Percentiles rank a stretch among this genome's conserved stretches.
Evolutionary conservation across 1,140 invertebrate species (phyloP).

Genomic region (Vanessa tameamea): DNA sequence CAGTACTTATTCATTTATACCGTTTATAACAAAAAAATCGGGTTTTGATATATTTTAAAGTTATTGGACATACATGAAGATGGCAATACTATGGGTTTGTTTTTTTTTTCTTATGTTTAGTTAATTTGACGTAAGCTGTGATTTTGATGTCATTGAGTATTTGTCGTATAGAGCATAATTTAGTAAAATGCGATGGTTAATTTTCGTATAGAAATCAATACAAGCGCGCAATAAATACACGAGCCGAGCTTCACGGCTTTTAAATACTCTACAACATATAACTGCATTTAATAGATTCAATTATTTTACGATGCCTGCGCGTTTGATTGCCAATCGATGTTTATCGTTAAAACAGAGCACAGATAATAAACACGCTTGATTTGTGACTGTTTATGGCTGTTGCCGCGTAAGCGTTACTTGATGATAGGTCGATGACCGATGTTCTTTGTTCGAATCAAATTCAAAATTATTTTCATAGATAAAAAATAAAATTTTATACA

Average conservation of each 20-base stretch:
- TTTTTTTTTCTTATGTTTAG: too few species aligned
- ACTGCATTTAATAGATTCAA: neutral
- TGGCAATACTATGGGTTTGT: too few species aligned
- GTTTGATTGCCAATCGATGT: constrained; percentile 7
- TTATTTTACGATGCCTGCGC: neutral
- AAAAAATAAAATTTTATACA: neutral
- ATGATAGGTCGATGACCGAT: neutral
- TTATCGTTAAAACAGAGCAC: constrained; percentile 12
- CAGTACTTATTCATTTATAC: too few species aligned
- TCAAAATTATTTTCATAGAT: neutral
- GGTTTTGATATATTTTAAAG: too few species aligned
- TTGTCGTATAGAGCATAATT: too few species aligned
- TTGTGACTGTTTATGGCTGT: constrained; percentile 9
- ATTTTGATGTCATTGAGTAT: too few species aligned
- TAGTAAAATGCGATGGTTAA: too few species aligned
- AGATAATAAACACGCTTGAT: constrained; percentile 12
- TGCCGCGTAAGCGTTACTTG: constrained; percentile 3
- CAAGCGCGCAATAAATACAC: neutral
- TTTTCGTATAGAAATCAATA: too few species aligned
- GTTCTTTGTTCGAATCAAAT: constrained; percentile 3
- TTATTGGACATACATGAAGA: too few species aligned
- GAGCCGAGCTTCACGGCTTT: neutral
- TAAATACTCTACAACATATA: neutral
- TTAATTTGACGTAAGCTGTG: too few species aligned
- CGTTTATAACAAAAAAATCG: too few species aligned